Evolutionary conservation across 2,888 invertebrate species (phyloP).

Genomic region (Ommatoiulus sabulosus): DNA sequence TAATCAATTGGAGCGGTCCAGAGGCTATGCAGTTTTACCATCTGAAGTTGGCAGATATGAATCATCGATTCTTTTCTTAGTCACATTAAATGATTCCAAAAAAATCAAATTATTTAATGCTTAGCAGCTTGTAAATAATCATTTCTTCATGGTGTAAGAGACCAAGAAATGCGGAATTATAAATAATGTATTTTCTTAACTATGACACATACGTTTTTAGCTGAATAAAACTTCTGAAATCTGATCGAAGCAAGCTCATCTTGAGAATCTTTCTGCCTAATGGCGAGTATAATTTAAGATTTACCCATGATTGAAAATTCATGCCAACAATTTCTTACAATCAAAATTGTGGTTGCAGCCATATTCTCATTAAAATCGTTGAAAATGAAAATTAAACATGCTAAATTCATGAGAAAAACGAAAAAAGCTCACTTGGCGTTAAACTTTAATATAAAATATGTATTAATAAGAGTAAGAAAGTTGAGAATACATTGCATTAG

Average conservation of each 20-base stretch:
- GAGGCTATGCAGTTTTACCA: not conserved
- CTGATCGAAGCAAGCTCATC: not conserved
- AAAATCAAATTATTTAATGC: not conserved
- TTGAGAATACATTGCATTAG: not conserved
- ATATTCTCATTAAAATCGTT: no score
- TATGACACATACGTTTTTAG: not conserved
- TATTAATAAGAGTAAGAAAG: not conserved
- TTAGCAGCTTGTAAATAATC: conserved; percentile 24
- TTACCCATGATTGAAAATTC: no score
- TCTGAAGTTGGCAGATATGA: not conserved
- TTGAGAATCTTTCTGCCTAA: no score
- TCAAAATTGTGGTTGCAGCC: no score
- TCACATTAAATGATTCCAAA: not conserved
- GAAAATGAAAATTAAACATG: no score
- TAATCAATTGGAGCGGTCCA: not conserved
- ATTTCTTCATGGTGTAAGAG: not conserved
- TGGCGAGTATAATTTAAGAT: no score
- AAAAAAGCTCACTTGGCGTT: not conserved
- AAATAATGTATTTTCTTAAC: not conserved
- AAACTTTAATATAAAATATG: conserved; percentile 8
- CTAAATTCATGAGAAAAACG: not conserved
- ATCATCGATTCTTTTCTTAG: not conserved
- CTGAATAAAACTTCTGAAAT: not conserved
- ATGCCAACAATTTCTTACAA: no score
- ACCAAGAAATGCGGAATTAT: not conserved